phyloP scores from a whole-genome alignment of 2,113 vertebrate genomes.

The Hoplias malabaricus region DNA sequence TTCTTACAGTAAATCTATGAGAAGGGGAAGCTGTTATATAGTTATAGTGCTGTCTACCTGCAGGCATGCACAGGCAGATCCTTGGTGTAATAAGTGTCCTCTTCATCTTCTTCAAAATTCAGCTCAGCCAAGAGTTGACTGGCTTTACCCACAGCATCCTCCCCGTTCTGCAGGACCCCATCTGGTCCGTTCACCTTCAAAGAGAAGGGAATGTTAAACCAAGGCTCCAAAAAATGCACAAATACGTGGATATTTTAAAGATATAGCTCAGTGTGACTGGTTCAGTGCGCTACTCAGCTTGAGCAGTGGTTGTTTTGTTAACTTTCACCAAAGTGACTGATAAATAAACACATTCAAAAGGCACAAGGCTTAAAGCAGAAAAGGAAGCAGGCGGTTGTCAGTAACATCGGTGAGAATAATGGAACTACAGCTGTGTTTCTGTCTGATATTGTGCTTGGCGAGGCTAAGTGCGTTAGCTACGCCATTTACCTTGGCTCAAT shows the following conservation, averaged over 20 bases:
- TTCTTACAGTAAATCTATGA: background rate
- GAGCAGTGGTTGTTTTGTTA: constrained; percentile 19
- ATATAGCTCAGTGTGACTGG: background rate
- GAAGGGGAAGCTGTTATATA: background rate
- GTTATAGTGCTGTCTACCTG: constrained; percentile 74
- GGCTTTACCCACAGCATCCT: constrained; percentile 89
- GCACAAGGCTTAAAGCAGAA: background rate
- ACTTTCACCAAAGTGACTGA: background rate
- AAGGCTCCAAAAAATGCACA: background rate
- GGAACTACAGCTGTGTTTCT: background rate
- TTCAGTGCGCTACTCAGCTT: background rate
- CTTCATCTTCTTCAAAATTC: constrained; percentile 97
- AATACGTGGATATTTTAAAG: too few relatives aligned
- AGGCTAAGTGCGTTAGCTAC: background rate
- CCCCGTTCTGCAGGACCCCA: constrained; percentile 90
- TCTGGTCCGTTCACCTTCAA: constrained; percentile 92
- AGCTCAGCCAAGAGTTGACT: constrained; percentile 93
- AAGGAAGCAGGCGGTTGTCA: background rate
- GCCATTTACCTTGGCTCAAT: too few relatives aligned
- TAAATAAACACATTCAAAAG: too few relatives aligned
- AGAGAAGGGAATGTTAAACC: background rate
- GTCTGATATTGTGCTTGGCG: background rate
- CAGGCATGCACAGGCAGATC: constrained; percentile 95
- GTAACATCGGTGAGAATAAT: background rate
- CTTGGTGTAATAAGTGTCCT: constrained; percentile 97